Conservation (phyloP, 2,888 invertebrate genomes). For the Cephus sareptanus region DNA sequence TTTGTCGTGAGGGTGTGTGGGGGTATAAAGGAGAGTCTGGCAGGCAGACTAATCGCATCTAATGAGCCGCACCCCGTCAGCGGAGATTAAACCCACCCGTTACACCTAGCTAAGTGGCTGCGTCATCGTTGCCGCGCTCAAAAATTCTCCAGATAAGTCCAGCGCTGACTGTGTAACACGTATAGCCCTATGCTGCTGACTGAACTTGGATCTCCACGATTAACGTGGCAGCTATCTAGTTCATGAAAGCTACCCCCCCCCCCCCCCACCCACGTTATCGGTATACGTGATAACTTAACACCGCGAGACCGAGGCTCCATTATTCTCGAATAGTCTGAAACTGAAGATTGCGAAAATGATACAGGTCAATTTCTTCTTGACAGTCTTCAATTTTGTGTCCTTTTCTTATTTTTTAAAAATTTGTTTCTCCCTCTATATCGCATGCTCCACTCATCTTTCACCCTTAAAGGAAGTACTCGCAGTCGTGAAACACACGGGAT, state of each 20-base stretch:
- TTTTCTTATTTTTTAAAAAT: not conserved
- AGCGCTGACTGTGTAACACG: not conserved
- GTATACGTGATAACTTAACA: not conserved
- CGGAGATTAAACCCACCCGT: slow-evolving; percentile 44
- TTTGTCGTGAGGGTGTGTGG: slow-evolving; percentile 17
- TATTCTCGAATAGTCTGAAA: not conserved
- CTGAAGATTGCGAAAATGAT: not conserved
- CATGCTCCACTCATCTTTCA: not conserved
- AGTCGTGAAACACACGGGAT: not conserved
- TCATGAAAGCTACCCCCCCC: not conserved
- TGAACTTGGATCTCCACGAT: not conserved
- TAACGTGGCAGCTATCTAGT: not conserved
- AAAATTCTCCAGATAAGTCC: slow-evolving; percentile 14
- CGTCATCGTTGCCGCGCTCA: slow-evolving; percentile 22
- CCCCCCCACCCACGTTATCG: not conserved
- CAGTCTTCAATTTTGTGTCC: not conserved
- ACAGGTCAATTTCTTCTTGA: not conserved
- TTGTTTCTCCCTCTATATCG: not conserved
- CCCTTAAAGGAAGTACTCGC: not conserved
- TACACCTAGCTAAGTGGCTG: slow-evolving; percentile 24
- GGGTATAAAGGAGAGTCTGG: slow-evolving; percentile 37
- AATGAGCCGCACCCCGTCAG: slow-evolving; percentile 52
- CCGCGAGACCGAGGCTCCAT: not conserved
- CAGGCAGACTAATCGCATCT: slow-evolving; percentile 54
- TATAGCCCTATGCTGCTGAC: not conserved